Percentiles rank a stretch among this genome's conserved stretches.
These are phyloP conservation scores for Herminia tarsipennalis DNA, from an alignment of 2,888 invertebrate genomes.

Conservation along the genomic window DNA sequence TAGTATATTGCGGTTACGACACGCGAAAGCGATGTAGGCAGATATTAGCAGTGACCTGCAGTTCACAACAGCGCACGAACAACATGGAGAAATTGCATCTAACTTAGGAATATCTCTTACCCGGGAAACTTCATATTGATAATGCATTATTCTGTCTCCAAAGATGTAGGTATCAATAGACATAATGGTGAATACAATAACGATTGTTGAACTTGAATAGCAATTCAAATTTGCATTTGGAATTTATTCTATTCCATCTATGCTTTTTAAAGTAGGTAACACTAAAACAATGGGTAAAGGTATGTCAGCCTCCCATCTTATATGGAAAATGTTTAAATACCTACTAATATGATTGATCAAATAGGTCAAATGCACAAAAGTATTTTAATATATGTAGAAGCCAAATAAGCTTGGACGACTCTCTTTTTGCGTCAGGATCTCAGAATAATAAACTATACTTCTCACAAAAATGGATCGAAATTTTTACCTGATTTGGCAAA, in stretches of 20 bases:
- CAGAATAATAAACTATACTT: no score
- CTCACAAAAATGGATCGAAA: no score
- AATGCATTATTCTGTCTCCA: constrained; percentile 13
- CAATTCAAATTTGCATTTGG: neutral
- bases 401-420: no score
- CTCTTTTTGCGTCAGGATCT: no score
- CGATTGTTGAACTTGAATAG: neutral
- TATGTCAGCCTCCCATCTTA: no score
- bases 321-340: no score
- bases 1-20: constrained; percentile 38
- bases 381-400: no score
- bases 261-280: no score
- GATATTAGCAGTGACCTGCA: constrained; percentile 52
- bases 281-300: no score
- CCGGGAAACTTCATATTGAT: constrained; percentile 29
- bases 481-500: no score
- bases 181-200: neutral
- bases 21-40: constrained; percentile 50
- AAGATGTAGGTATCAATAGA: neutral
- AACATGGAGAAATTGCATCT: constrained; percentile 49
- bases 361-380: no score
- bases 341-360: no score
- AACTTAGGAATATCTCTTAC: constrained; percentile 33
- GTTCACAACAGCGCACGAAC: constrained; percentile 51
- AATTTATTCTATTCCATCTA: neutral